A percentile compares a stretch with the other conserved stretches of the same genome.
These are phyloP conservation scores for Zhuqinia jingwanae DNA, from an alignment of 2,888 invertebrate species.

Conservation along the genomic window DNA sequence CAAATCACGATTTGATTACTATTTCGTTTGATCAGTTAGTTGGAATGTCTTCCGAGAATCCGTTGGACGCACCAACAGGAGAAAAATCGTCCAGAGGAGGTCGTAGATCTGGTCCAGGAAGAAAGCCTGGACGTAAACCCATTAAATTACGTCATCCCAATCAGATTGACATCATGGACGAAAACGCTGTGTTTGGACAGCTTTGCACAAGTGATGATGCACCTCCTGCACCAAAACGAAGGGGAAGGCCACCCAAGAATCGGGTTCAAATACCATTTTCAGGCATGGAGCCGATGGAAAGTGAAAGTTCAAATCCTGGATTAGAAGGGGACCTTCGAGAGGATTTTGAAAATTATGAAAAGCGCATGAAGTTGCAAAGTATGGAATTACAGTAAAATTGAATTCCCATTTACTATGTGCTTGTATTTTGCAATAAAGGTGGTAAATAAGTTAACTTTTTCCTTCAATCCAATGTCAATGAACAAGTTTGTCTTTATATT, in stretches of 20 bases:
- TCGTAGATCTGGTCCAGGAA: slow-evolving; percentile 61
- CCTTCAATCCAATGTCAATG: neutral
- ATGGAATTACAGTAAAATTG: slow-evolving; percentile 3
- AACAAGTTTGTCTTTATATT: slow-evolving; percentile 16
- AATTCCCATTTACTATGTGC: too few species aligned
- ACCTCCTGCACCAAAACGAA: slow-evolving; percentile 41
- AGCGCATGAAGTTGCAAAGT: slow-evolving; percentile 46
- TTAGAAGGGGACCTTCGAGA: slow-evolving; percentile 21
- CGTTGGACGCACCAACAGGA: neutral
- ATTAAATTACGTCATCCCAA: slow-evolving; percentile 38
- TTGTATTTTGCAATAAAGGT: neutral
- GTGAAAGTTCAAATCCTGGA: slow-evolving; percentile 33
- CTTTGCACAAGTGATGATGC: slow-evolving; percentile 3
- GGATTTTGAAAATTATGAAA: slow-evolving; percentile 49
- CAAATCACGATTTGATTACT: slow-evolving; percentile 64
- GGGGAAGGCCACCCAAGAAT: slow-evolving; percentile 68
- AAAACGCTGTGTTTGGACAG: neutral
- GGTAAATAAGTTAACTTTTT: too few species aligned
- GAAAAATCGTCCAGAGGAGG: slow-evolving; percentile 55
- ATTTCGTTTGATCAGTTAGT: slow-evolving; percentile 64
- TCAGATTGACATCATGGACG: slow-evolving; percentile 40
- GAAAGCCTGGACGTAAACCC: slow-evolving; percentile 65
- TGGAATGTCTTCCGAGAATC: slow-evolving; percentile 15
- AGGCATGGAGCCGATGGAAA: slow-evolving; percentile 38
- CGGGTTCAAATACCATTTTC: slow-evolving; percentile 25